Conservation (phyloP, 1,140 invertebrate genomes). For the Drosophila triauraria region DNA sequence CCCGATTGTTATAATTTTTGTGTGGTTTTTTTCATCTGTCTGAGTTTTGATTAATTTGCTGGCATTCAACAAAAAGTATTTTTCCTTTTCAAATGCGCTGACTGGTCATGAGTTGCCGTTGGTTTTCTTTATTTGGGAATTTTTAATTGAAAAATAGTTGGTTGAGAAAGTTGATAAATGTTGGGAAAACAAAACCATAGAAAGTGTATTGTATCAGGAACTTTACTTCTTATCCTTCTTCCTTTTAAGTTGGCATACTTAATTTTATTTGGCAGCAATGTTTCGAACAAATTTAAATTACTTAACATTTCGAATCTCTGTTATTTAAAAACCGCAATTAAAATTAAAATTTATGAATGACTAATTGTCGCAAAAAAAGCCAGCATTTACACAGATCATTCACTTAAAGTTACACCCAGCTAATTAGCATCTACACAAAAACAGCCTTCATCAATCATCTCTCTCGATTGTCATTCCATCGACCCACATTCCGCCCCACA, state of each 20-base stretch:
- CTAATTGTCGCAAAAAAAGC: slow-evolving; percentile 5
- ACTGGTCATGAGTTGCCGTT: slow-evolving; percentile 43
- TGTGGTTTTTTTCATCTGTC: slow-evolving; percentile 23
- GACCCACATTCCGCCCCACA: slow-evolving; percentile 51
- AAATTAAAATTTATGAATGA: slow-evolving; percentile 4
- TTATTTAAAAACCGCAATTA: neutral
- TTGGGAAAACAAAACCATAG: neutral
- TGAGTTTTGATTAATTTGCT: slow-evolving; percentile 46
- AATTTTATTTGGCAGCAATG: no score
- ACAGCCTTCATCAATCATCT: slow-evolving; percentile 33
- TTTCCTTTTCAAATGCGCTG: slow-evolving; percentile 42
- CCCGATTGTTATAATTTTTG: slow-evolving; percentile 23
- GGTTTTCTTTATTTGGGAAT: slow-evolving; percentile 5
- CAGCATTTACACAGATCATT: slow-evolving; percentile 13
- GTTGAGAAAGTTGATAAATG: slow-evolving; percentile 22
- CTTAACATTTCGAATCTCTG: no score
- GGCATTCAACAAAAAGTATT: slow-evolving; percentile 34
- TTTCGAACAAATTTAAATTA: neutral
- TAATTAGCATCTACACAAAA: slow-evolving; percentile 33
- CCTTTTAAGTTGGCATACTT: no score
- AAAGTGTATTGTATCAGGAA: neutral
- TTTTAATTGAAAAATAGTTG: slow-evolving; percentile 33
- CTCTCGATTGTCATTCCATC: slow-evolving; percentile 24
- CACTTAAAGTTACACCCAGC: slow-evolving; percentile 21
- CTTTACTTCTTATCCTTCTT: neutral